Base-by-base conservation (phyloP, 2,888 invertebrate genomes). In the Hydriomena furcata region DNA sequence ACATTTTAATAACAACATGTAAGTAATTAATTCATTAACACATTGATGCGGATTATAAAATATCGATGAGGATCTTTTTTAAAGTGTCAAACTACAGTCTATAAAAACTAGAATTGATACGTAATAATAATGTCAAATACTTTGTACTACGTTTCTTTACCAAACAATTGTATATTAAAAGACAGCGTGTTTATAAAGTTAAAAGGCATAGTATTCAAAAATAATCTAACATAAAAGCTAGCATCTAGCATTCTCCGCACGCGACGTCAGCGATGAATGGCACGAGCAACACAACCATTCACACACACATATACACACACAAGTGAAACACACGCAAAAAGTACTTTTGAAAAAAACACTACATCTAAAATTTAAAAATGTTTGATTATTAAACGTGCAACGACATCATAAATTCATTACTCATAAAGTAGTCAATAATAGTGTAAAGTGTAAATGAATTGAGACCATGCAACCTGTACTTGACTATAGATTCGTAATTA, bases 391-490 rank as follows among this genome's bases (percentile, higher is more conserved):
- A 65, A 53, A 61, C 53, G 61, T 67, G 68, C 63, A 61, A 61
- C 59, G 58, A 61, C 60, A 47, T 60, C 52, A 61, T 43, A 57
- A 61, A 65, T 58, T 60, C 58, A 63, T 58, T 68, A 53, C 58
- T 63, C 57, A 65, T 62, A 68, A 68, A 58, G 54, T 60, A 60
- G 63, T 71, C 63, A 63, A 65, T 70, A 60, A 65, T 66, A 63
- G 63, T 60, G 68, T 66, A 63, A 56, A 60, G 63, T 66, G 64
- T 60, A 67, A 71, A 66, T 64, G 62, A 70, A 65, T 65, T 65
- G 55, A 69, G 64, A 67, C 66, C 71, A 73, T 65, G 63, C 60
- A 66, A 70, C 65, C 66, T 77, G 76, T 76, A 79, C 73, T 76
- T 71, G 62, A 70, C 71, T 61, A 63, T 52, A 54, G 51, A 53